Conservation (phyloP, 2,113 vertebrate species). For the Sapayoa aenigma region DNA sequence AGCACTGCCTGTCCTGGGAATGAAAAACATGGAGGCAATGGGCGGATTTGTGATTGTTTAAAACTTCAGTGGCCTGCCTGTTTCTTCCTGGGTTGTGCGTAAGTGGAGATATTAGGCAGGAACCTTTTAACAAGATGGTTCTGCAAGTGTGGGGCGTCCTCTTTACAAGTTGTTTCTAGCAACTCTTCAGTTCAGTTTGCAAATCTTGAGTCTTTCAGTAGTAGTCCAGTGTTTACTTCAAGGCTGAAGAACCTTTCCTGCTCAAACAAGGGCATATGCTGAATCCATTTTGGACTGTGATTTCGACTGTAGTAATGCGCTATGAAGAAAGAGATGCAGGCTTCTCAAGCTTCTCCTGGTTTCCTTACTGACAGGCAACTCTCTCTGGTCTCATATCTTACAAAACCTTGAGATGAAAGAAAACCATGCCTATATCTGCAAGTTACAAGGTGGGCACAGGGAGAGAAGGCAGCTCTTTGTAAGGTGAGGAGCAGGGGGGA, state of each 20-base stretch:
- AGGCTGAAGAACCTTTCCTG: not conserved
- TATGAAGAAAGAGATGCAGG: not conserved
- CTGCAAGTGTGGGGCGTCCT: not conserved
- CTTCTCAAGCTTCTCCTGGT: not conserved
- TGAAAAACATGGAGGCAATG: not conserved
- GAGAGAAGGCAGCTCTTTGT: not conserved
- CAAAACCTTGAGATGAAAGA: not conserved
- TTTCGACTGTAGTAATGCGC: not conserved
- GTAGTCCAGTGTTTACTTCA: not conserved
- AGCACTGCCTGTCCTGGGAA: not conserved
- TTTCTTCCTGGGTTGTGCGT: not conserved
- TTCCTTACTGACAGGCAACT: not conserved
- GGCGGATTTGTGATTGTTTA: not conserved
- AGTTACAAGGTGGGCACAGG: not conserved
- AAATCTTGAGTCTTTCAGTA: not conserved
- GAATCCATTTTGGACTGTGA: not conserved
- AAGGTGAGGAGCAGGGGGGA: not conserved
- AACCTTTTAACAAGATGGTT: not conserved
- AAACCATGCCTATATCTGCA: not conserved
- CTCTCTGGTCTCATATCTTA: fast-evolving
- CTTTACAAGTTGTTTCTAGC: not conserved
- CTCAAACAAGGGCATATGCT: not conserved
- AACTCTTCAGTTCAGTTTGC: not conserved
- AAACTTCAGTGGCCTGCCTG: not conserved
- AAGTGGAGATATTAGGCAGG: not conserved